Percentiles rank a stretch among this genome's conserved stretches.
phyloP scores from a whole-genome alignment of 64 coral and sea anemone species.

The Montipora efflorescens region DNA sequence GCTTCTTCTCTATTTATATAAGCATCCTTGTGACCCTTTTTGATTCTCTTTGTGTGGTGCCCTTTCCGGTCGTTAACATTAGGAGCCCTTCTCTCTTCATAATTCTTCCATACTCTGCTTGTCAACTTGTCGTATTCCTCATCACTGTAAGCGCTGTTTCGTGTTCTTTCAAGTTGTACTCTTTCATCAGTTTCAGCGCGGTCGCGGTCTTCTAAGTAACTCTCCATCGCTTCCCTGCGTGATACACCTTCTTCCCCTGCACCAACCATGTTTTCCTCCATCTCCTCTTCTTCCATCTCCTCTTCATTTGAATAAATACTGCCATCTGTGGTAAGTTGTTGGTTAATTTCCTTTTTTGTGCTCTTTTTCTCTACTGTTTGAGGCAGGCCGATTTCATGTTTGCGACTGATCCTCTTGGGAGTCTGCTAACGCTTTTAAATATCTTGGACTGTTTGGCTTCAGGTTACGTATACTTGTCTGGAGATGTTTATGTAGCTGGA shows the following conservation, averaged over 20 bases:
- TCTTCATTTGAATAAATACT: too few species aligned
- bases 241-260: background rate
- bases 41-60: too few species aligned
- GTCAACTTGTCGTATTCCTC: background rate
- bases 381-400: background rate
- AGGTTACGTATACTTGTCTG: slow-evolving; percentile 41
- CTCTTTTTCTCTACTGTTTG: too few species aligned
- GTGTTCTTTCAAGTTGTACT: background rate
- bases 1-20: too few species aligned
- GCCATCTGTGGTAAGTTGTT: too few species aligned
- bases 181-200: background rate
- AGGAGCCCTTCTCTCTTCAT: background rate
- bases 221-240: too few species aligned
- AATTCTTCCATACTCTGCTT: background rate
- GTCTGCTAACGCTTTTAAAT: slow-evolving; percentile 14
- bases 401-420: background rate
- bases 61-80: too few species aligned
- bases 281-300: too few species aligned
- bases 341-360: too few species aligned
- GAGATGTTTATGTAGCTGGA: slow-evolving; percentile 54
- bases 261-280: too few species aligned
- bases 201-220: too few species aligned
- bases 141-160: background rate
- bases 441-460: slow-evolving; percentile 40
- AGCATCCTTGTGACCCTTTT: too few species aligned